Conservation (phyloP, 2,888 invertebrate species). For the Deroplatys truncata region DNA sequence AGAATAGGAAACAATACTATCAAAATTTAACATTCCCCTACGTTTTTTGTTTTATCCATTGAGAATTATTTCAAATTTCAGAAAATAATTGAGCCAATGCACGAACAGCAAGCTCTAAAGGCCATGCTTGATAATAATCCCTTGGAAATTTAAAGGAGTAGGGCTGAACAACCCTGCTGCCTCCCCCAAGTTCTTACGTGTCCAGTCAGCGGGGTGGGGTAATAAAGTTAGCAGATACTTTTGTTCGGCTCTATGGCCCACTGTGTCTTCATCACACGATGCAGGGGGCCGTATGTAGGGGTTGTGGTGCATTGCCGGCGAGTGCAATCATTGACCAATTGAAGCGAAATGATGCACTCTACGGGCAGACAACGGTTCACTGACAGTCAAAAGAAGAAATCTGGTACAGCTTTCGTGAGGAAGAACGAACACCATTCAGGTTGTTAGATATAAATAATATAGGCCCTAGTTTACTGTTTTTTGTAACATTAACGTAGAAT, state of each 20-base stretch:
- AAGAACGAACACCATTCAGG: not conserved
- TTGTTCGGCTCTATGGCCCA: constrained; percentile 5
- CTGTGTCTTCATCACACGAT: not conserved
- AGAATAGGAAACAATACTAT: too few species aligned
- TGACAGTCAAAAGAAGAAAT: too few species aligned
- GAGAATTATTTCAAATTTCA: too few species aligned
- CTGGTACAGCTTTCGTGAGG: too few species aligned
- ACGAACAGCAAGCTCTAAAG: not conserved
- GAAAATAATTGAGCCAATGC: not conserved
- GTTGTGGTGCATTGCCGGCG: not conserved
- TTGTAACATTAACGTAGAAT: too few species aligned
- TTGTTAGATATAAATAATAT: too few species aligned
- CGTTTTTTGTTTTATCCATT: too few species aligned
- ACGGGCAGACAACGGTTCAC: not conserved
- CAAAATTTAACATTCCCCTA: too few species aligned
- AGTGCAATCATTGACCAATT: not conserved
- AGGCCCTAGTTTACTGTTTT: too few species aligned
- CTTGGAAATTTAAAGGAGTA: not conserved
- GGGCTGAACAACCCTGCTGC: not conserved
- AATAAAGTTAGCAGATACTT: constrained; percentile 19
- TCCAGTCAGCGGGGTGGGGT: not conserved
- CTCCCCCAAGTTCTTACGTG: not conserved
- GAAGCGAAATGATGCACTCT: not conserved
- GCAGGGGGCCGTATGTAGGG: not conserved
- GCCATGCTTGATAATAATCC: not conserved